phyloP scores from a whole-genome alignment of 2,797 vertebrate species.

The Arremon brunneinucha region DNA sequence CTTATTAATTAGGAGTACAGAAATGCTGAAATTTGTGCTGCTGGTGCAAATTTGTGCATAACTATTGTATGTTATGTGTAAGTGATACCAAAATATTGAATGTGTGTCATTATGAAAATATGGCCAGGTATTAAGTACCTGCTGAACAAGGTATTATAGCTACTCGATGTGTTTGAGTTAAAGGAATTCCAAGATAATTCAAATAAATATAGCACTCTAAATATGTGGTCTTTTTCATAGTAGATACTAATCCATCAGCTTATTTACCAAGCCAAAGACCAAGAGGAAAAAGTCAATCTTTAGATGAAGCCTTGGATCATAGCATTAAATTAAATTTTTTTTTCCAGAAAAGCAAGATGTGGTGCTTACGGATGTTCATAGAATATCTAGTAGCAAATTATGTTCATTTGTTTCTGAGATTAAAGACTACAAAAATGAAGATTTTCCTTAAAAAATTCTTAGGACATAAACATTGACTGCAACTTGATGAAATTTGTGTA shows the following conservation, averaged over 20 bases:
- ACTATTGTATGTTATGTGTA: neutral
- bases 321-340: neutral
- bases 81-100: neutral
- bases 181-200: neutral
- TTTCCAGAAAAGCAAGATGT: neutral
- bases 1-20: neutral
- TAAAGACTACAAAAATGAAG: neutral
- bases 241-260: neutral
- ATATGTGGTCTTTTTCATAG: neutral
- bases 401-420: neutral
- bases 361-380: neutral
- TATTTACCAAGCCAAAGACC: neutral
- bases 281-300: neutral
- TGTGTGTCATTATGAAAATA: neutral
- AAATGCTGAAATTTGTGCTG: neutral
- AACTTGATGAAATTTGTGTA: neutral
- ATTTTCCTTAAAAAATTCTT: neutral
- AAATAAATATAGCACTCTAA: neutral
- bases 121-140: neutral
- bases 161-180: neutral
- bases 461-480: neutral
- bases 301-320: neutral
- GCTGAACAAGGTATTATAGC: neutral
- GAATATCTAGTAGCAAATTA: neutral
- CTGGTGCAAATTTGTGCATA: neutral